Base-by-base conservation (phyloP, 2,888 invertebrate genomes). In the Drosophila merina region DNA sequence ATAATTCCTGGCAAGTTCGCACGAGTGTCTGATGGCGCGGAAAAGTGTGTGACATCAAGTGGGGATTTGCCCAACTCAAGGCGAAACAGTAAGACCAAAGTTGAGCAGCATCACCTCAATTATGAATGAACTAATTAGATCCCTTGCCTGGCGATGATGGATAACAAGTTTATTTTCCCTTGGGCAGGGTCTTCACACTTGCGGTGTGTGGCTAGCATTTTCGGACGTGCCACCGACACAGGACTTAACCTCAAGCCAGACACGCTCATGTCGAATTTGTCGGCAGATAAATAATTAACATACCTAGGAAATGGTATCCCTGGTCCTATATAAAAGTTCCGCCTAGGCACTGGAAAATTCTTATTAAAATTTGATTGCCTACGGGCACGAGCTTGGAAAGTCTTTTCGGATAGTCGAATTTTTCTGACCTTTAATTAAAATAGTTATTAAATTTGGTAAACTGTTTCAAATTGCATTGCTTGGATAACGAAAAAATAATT, bases 91-190 rank as follows among this genome's bases (percentile, higher is more conserved):
- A 20, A 42, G 8, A 42, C 49, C 54, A 45, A 62, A 67, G 58
- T 48, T 73, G 45, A 66, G 58, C 74, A 72, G 48, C 47, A 51
- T 42, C 62, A 51, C 76, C 86, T 74, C 67, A 82, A 82, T 87
- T 80, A 86, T 88, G 77, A 70, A 88, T 72, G 75, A 64, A 75
- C 75, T 86, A 77, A 88, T 86, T 86, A 83, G 67, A 83, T 83
- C 75, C 73, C 56, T 26, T 31, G 26, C 25, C 42, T 26, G 47
- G 8, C 36, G 45, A 40, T 69, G 62, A 48, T 55, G 72, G 51
- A 51, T 60, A 60, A 12, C 42, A 54, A 72, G 60, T 25, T 71
- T 63, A 48, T 48, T 36, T 40, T 28, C 62, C 73, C 72, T 8
- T n/a, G 70, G 60, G 77, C 64, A 33, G 47, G 45, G 40, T 55